Base-by-base conservation (phyloP, 2,888 invertebrate genomes). In the Noctua janthe region DNA sequence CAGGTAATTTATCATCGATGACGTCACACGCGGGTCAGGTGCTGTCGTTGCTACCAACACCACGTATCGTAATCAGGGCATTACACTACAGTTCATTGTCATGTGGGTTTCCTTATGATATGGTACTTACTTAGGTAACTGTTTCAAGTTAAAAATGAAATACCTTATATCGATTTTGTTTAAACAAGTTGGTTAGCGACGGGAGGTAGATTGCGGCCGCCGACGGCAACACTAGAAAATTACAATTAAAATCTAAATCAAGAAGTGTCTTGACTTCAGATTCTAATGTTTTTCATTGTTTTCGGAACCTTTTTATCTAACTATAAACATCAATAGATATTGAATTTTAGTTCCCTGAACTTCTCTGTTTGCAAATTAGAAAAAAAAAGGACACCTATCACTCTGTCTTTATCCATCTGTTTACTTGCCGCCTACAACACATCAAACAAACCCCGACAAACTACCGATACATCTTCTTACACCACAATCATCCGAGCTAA, bases 401-500 rank as follows among this genome's bases (percentile, higher is more conserved):
- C 6, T 43, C 11, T 6, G n/a, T 71, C 17, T n/a, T 13, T n/a
- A 43, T n/a, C 3, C 2, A 7, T 43, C 6, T 51, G 49, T 81
- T 54, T 59, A 20, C n/a, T 62, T 70, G 17, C 4, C 51, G 82
- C 51, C 71, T 39, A 59, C 69, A 66, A 54, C 70, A 72, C 69
- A 66, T 59, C 73, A 72, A 78, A 78, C 66, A 39, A 70, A 71
- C 51, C 17, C 70, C 70, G 67, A 85, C 66, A 85, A 86, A 88
- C 82, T 84, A 77, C 76, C 80, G 81, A 87, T 86, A 88, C 86
- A 86, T 86, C 85, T 87, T 86, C 86, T 85, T 73, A 72, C 64
- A 87, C 78, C 87, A 76, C 85, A 88, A 93, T 93, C 92, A 88
- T 85, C 76, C 83, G 84, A 85, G 86, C 87, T 85, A 88, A 90